Evolutionary conservation across 2,888 invertebrate genomes (phyloP), one percentile per base, ranked within the genome.

Genomic region (Electrophaes corylata): DNA sequence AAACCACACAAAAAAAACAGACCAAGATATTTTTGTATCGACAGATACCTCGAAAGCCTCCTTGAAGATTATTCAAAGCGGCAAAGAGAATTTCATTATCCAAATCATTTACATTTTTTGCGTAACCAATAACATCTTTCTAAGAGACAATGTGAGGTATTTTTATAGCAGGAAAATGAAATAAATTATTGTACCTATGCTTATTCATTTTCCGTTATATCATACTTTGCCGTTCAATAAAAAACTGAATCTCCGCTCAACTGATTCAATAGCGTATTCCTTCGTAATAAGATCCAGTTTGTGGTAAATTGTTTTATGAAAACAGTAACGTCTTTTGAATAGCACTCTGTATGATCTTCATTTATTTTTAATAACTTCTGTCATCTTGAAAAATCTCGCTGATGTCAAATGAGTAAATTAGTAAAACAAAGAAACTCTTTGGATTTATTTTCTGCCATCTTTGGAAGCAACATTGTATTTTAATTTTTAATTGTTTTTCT

Each of bases 61-160:
- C 29, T 33, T 40, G 14, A 5, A 14, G 46, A 47, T 33, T 54
- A 47, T 54, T 23, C 40, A 47, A 41, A 47, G 45, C 47, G 31
- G 8, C 23, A 23, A 40, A 35, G 18, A 18, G 33, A 47, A 54
- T 40, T 41, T 54, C 33, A 40, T 41, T 54, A 54, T 20, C 14
- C 16, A 18, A 47, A 54, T 47, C 54, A 54, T 23, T 54, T 23
- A 16, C 23, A 41, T 41, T 18, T 31, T 12, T 29, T 47, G 19
- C 40, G 39, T 29, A 11, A 40, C 46, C 44, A 33, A 41, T 54
- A 51, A 31, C 20, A 12, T 37, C 39, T 12, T 29, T 26, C 16
- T 35, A 35, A 12, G n/a, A 49, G 35, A 41, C 26, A 49, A 29
- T 18, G 29, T 26, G 5, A 14, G 43, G 50, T 51, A 51, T 43